Evolutionary conservation across 2,113 vertebrate species (phyloP), one percentile per base, ranked within the genome.

Genomic region (Perca flavescens): DNA sequence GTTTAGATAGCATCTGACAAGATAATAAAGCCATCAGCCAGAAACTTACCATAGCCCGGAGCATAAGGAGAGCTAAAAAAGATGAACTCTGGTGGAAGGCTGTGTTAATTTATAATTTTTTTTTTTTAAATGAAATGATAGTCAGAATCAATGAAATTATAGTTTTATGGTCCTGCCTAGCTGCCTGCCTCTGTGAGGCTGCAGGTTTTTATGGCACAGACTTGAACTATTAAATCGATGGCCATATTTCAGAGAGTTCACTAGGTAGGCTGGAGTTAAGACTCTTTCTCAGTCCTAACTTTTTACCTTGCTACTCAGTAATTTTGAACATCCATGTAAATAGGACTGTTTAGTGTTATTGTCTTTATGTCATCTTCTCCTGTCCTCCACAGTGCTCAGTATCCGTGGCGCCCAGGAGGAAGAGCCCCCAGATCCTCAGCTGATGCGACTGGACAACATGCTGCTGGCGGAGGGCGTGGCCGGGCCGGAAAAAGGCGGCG

Each of bases 401-500:
- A 99, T 99, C 92, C 97, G 98, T 21, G 98, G 98, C 3, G 97
- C 97, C 0, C 98, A 99, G 89, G 98, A 99, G 78, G 98, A 99
- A 91, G 98, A 99, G 90, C 98, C 98, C 58, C 97, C 97, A 10
- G 98, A 99, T 78, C 97, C 98, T 1, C 98, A 99, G 94, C 96
- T 99, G 89, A 99, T 99, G 98, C 95, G 98, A 40, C 90, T 99
- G 94, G 98, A 99, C 96, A 99, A 99, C 96, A 99, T 99, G 98
- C 96, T 99, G 54, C 92, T 99, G 90, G 98, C 98, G 0, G 98
- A 99, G 86, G 98, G 98, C 0, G 98, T 99, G 77, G 98, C 98
- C 0, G 98, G 98, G 17, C 98, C 98, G 0, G 98, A 99, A 82
- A 99, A 99, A 86, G 98, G 97, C 0, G 98, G 97, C 0, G 98